phyloP scores from a whole-genome alignment of 2,888 invertebrate genomes.

The Limenitis camilla region DNA sequence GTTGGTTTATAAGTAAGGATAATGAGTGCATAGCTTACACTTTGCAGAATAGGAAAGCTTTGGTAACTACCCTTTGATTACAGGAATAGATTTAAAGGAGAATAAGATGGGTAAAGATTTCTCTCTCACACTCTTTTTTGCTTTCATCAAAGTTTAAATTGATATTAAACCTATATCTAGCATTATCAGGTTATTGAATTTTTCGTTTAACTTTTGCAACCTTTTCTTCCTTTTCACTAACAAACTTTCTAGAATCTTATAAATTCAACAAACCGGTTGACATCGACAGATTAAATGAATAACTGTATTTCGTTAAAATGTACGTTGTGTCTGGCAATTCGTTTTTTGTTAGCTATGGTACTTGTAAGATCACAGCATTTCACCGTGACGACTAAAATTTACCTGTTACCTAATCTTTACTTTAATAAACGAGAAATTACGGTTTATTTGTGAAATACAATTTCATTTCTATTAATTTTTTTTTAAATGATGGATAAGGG shows the following conservation, averaged over 20 bases:
- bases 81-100: constrained; percentile 1
- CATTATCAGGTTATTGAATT: too few relatives aligned
- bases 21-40: constrained; percentile 38
- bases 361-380: background rate
- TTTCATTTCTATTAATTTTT: too few relatives aligned
- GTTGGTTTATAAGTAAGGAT: constrained; percentile 47
- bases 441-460: too few relatives aligned
- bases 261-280: constrained; percentile 24
- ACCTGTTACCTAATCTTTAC: too few relatives aligned
- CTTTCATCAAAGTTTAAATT: too few relatives aligned
- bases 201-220: too few relatives aligned
- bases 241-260: constrained; percentile 22
- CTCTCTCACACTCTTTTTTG: too few relatives aligned
- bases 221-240: background rate
- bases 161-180: too few relatives aligned
- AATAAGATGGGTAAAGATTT: too few relatives aligned
- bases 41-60: constrained; percentile 31
- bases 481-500: too few relatives aligned
- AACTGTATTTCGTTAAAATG: constrained; percentile 5
- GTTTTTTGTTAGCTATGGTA: background rate
- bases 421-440: too few relatives aligned
- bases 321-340: background rate
- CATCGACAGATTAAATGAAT: constrained; percentile 21
- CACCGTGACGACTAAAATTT: too few relatives aligned
- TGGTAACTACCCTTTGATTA: constrained; percentile 13